phyloP scores from a whole-genome alignment of 2,113 vertebrate species.

The Microcebus griseorufus region DNA sequence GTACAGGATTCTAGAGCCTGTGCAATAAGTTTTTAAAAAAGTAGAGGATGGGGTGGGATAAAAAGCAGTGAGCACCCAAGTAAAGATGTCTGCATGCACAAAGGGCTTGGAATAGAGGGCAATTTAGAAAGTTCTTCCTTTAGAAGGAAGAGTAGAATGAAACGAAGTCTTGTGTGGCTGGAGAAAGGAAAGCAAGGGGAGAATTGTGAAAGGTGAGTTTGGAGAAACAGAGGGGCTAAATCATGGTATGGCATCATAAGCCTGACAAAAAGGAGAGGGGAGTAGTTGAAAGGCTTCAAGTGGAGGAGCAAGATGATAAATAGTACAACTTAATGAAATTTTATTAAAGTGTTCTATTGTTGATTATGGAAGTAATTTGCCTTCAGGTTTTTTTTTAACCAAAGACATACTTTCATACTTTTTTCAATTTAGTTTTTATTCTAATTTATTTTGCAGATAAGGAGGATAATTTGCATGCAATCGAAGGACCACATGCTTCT shows the following conservation, averaged over 20 bases:
- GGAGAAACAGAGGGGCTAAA: background rate
- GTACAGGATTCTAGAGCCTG: background rate
- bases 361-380: slow-evolving; percentile 23
- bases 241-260: background rate
- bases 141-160: background rate
- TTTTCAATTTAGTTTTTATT: slow-evolving; percentile 59
- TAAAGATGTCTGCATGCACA: background rate
- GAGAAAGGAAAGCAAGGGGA: background rate
- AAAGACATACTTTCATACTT: slow-evolving; percentile 11
- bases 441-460: slow-evolving; percentile 30
- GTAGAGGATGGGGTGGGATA: no score
- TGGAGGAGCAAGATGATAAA: background rate
- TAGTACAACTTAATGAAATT: background rate
- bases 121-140: background rate
- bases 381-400: background rate
- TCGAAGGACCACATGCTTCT: background rate
- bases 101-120: background rate
- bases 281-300: background rate
- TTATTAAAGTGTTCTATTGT: slow-evolving; percentile 16
- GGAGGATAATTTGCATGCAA: slow-evolving; percentile 24
- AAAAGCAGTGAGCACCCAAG: background rate
- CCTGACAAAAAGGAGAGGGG: background rate
- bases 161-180: background rate
- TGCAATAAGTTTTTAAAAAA: background rate
- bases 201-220: background rate